These are phyloP conservation scores for Drosophila hydei DNA, from an alignment of 1,140 invertebrate species.

Conservation along the genomic window DNA sequence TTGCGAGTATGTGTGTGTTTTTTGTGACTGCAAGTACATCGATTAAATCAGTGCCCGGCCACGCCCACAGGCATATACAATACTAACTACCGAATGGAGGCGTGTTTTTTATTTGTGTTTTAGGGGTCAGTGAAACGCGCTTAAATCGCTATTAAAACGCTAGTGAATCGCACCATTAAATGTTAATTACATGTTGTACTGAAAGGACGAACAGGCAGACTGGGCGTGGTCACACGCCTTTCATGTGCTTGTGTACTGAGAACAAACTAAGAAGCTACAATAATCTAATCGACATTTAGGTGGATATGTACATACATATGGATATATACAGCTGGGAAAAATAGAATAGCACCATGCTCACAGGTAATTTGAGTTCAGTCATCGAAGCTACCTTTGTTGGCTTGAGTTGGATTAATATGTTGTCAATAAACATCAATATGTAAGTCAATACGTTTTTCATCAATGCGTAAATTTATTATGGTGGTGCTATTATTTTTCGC, in stretches of 20 bases:
- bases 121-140: constrained; percentile 22
- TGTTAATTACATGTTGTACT: constrained; percentile 55
- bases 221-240: constrained; percentile 20
- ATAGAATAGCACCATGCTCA: too few relatives aligned
- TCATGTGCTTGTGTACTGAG: constrained; percentile 6
- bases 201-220: not conserved
- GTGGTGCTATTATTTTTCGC: too few relatives aligned
- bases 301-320: too few relatives aligned
- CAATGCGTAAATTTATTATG: too few relatives aligned
- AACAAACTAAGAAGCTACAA: not conserved
- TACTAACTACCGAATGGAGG: not conserved
- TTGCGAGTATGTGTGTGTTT: not conserved
- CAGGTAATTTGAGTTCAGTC: too few relatives aligned
- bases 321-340: too few relatives aligned
- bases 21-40: not conserved
- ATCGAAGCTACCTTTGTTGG: too few relatives aligned
- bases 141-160: constrained; percentile 59
- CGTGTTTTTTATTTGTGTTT: constrained; percentile 2
- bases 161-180: constrained; percentile 64
- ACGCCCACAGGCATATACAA: constrained; percentile 18
- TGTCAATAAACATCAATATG: too few relatives aligned
- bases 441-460: too few relatives aligned
- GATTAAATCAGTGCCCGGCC: constrained; percentile 27
- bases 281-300: not conserved
- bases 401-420: too few relatives aligned